Percentiles rank a stretch among this genome's conserved stretches.
Conservation (phyloP, 2,797 vertebrate species). For the Pterois miles region DNA sequence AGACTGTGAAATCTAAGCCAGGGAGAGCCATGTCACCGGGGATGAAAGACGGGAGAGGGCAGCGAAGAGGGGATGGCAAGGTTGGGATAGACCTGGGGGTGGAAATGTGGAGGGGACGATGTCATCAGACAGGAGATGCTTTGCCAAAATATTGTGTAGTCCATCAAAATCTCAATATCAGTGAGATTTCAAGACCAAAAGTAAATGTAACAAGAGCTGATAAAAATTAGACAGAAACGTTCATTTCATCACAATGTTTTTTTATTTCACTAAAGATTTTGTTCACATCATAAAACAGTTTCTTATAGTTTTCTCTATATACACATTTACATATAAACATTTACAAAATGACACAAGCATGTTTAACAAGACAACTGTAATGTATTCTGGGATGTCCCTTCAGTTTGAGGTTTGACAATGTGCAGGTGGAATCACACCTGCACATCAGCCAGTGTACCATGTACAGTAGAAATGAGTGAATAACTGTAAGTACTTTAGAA, state of each 20-base stretch:
- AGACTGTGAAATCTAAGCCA: slow-evolving; percentile 74
- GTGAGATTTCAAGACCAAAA: slow-evolving; percentile 6
- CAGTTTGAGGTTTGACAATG: slow-evolving; percentile 53
- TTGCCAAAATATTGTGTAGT: slow-evolving; percentile 57
- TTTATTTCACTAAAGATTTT: slow-evolving; percentile 71
- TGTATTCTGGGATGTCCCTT: slow-evolving; percentile 44
- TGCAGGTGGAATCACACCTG: slow-evolving; percentile 36
- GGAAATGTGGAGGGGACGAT: slow-evolving; percentile 39
- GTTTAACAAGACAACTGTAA: slow-evolving; percentile 44
- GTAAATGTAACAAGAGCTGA: not conserved
- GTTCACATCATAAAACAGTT: slow-evolving; percentile 81
- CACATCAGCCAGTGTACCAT: slow-evolving; percentile 69
- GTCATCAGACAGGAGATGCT: slow-evolving; percentile 20
- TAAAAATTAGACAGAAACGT: slow-evolving; percentile 11
- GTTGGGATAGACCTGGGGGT: slow-evolving; percentile 46
- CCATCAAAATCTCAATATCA: slow-evolving; percentile 34
- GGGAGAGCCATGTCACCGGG: slow-evolving; percentile 42
- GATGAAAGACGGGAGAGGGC: slow-evolving; percentile 66
- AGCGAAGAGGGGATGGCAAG: slow-evolving; percentile 47
- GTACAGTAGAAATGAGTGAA: slow-evolving; percentile 37
- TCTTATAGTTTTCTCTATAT: slow-evolving; percentile 81
- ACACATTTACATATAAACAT: slow-evolving; percentile 83
- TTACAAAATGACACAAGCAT: slow-evolving; percentile 66
- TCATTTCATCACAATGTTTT: slow-evolving; percentile 54
- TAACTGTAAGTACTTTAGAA: slow-evolving; percentile 29